Conservation (phyloP, 1,140 invertebrate species). For the Eurosta solidaginis region DNA sequence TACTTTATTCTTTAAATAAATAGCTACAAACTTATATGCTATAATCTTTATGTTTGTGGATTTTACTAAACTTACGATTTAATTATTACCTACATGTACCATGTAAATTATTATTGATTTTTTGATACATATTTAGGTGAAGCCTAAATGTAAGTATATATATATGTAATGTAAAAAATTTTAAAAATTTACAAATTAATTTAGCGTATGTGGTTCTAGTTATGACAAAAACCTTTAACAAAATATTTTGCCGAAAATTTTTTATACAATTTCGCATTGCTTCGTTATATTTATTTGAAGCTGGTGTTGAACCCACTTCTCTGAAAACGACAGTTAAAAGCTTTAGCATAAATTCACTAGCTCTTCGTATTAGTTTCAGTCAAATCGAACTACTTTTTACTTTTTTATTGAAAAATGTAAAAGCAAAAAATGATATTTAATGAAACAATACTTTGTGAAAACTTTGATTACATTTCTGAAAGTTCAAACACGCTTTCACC, state of each 20-base stretch:
- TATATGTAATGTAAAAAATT: neutral
- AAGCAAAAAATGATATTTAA: neutral
- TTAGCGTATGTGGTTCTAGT: neutral
- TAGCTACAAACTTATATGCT: neutral
- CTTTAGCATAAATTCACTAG: no score
- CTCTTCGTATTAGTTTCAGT: no score
- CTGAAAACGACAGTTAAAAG: neutral
- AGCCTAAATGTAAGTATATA: neutral
- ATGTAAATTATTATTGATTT: no score
- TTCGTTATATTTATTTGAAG: neutral
- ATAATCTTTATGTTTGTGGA: no score
- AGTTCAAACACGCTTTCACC: no score
- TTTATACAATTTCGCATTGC: neutral
- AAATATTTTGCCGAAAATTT: neutral
- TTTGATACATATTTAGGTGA: neutral
- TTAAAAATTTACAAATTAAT: neutral
- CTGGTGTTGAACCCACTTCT: no score
- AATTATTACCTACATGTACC: no score
- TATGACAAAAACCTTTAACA: neutral
- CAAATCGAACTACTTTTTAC: neutral
- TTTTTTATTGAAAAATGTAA: neutral
- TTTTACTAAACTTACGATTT: no score
- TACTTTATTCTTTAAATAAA: neutral
- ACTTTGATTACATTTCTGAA: neutral
- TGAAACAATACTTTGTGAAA: neutral